Conservation (phyloP, 2,797 vertebrate species). For the Sebastes aleutianus region DNA sequence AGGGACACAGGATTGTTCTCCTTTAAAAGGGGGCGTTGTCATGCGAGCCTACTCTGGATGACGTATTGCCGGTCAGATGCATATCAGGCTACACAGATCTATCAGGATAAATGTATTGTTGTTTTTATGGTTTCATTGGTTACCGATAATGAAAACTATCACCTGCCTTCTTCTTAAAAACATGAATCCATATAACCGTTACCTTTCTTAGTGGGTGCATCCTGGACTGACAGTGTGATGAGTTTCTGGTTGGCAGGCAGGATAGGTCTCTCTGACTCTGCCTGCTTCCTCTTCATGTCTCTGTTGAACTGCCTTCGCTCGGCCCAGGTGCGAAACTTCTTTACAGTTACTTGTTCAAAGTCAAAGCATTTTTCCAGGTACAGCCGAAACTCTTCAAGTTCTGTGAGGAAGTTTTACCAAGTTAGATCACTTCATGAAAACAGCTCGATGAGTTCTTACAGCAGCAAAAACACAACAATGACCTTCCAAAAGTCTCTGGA, state of each 20-base stretch:
- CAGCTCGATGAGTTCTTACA: background rate
- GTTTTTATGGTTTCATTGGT: background rate
- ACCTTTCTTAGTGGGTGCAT: constrained; percentile 99
- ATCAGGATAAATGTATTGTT: background rate
- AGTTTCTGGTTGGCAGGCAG: constrained; percentile 98
- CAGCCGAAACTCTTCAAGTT: constrained; percentile 92
- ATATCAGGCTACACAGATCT: background rate
- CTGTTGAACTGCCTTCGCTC: constrained; percentile 97
- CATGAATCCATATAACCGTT: fast-evolving
- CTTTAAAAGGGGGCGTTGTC: too few relatives aligned
- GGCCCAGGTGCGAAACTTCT: constrained; percentile 98
- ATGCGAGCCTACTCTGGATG: too few relatives aligned
- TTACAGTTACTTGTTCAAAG: constrained; percentile 98
- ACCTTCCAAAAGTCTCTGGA: background rate
- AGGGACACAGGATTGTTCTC: too few relatives aligned
- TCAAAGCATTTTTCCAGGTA: constrained; percentile 97
- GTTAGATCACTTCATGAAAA: background rate
- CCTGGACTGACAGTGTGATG: constrained; percentile 96
- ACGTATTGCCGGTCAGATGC: too few relatives aligned
- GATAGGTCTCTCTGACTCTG: constrained; percentile 95
- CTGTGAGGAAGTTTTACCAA: constrained; percentile 67
- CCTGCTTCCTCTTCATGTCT: constrained; percentile 98
- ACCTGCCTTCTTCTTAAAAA: background rate
- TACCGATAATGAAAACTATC: background rate
- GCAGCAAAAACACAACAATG: background rate